Evolutionary conservation across 2,888 invertebrate genomes (phyloP).

Genomic region (Ormyrus labotus): DNA sequence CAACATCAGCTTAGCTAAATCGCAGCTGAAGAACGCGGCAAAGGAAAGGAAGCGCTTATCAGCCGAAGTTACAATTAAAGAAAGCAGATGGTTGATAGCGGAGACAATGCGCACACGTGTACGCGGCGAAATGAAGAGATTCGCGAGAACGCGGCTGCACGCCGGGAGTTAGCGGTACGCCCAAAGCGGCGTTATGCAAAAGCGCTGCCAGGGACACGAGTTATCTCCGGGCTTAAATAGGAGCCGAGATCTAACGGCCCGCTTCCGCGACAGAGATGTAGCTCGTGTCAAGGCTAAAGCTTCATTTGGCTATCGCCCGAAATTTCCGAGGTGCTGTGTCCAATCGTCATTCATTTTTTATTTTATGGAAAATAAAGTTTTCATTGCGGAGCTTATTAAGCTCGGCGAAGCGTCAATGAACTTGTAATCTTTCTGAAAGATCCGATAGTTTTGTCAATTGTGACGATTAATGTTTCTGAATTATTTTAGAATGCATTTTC

Average conservation of each 20-base stretch:
- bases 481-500: no score
- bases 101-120: background rate
- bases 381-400: slow-evolving; percentile 32
- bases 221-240: slow-evolving; percentile 65
- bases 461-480: background rate
- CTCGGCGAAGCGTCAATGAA: slow-evolving; percentile 36
- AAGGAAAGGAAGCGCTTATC: no score
- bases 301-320: slow-evolving; percentile 3
- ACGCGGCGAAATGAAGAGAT: slow-evolving; percentile 12
- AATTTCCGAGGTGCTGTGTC: no score
- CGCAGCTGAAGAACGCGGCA: no score
- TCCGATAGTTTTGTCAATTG: background rate
- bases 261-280: slow-evolving; percentile 69
- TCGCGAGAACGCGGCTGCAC: background rate
- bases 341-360: background rate
- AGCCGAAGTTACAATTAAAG: no score
- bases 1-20: no score
- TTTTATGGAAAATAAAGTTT: background rate
- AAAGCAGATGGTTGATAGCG: no score
- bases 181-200: slow-evolving; percentile 13
- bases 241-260: slow-evolving; percentile 75
- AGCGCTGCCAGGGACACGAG: slow-evolving; percentile 20
- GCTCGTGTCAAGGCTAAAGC: slow-evolving; percentile 3
- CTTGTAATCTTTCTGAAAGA: slow-evolving; percentile 20
- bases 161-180: slow-evolving; percentile 10